Evolutionary conservation across 1,140 invertebrate species (phyloP).

Genomic region (Ruditapes philippinarum): DNA sequence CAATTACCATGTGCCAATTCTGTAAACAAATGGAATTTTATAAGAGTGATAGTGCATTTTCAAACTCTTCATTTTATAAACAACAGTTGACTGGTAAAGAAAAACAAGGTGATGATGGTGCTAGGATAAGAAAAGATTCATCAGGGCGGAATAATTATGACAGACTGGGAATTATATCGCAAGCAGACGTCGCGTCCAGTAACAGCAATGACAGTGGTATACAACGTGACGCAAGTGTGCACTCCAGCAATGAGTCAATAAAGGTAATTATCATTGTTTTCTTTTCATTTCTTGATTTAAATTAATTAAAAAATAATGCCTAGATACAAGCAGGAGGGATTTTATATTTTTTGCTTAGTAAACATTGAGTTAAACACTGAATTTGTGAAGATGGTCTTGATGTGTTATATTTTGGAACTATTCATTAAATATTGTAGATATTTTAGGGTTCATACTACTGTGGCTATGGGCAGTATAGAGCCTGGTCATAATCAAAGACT

Average conservation of each 20-base stretch:
- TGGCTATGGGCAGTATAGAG: too few relatives aligned
- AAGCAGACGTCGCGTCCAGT: conserved; percentile 79
- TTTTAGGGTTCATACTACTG: too few relatives aligned
- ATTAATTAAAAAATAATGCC: too few relatives aligned
- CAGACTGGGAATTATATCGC: conserved; percentile 46
- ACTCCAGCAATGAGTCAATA: conserved; percentile 81
- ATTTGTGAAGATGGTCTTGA: background rate
- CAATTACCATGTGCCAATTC: conserved; percentile 51
- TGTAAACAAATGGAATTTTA: conserved; percentile 41
- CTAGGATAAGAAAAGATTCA: background rate
- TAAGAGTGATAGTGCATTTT: conserved; percentile 13
- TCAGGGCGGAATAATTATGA: conserved; percentile 39
- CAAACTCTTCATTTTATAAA: background rate
- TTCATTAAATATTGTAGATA: too few relatives aligned
- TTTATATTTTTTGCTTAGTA: background rate
- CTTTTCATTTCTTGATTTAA: background rate
- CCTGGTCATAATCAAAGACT: too few relatives aligned
- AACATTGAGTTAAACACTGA: background rate
- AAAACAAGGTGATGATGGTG: background rate
- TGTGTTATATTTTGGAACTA: too few relatives aligned
- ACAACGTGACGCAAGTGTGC: conserved; percentile 79
- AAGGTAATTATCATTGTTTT: conserved; percentile 75
- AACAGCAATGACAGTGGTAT: conserved; percentile 85
- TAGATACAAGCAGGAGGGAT: too few relatives aligned
- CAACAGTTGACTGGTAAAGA: background rate